phyloP scores from a whole-genome alignment of 35 echinoderm and acorn worm genomes.

The Stichopus chloronotus region DNA sequence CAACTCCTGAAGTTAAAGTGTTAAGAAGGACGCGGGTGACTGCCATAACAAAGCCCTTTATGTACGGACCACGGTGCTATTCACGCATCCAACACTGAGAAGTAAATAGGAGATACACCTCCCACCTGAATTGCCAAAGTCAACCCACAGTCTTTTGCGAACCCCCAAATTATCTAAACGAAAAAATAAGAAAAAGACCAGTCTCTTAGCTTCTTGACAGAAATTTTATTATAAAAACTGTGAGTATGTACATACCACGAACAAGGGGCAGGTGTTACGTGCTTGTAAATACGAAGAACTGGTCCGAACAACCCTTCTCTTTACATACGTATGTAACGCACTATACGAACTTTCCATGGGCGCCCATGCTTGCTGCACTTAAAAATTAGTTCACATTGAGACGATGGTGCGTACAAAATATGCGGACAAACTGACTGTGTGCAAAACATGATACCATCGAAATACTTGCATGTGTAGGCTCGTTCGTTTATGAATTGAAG shows the following conservation, averaged over 20 bases:
- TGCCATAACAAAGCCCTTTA: neutral
- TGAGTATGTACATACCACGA: neutral
- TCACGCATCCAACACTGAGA: neutral
- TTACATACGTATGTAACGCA: neutral
- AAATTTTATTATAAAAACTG: constrained; percentile 1
- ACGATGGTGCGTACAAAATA: too few species aligned
- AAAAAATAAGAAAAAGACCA: constrained; percentile 5
- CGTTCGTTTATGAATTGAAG: neutral
- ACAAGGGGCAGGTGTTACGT: too few species aligned
- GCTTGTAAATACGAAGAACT: too few species aligned
- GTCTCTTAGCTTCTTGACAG: neutral
- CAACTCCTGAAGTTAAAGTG: neutral
- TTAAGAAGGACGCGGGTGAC: neutral
- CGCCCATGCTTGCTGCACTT: too few species aligned
- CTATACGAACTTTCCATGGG: too few species aligned
- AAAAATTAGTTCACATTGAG: too few species aligned
- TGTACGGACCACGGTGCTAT: neutral
- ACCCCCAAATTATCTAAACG: neutral
- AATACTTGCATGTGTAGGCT: neutral
- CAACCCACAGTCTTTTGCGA: neutral
- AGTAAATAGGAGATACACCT: neutral
- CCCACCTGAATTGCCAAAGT: neutral
- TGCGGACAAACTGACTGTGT: neutral
- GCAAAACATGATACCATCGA: neutral
- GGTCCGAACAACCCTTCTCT: neutral